Evolutionary conservation across 2,113 vertebrate genomes (phyloP).

Genomic region (Halcyon malimbica): DNA sequence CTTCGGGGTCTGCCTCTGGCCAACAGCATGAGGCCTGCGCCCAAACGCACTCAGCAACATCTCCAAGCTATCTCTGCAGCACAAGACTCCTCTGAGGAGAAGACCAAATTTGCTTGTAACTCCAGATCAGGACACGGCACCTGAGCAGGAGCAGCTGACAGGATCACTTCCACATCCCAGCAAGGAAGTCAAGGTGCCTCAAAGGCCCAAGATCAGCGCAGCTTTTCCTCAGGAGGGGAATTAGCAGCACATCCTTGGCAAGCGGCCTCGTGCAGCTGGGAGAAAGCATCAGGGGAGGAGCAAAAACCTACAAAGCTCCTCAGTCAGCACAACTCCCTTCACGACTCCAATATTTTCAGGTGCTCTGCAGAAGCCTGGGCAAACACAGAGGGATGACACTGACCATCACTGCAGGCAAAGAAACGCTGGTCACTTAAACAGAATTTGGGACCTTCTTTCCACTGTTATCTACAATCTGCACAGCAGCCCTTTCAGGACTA

Average conservation of each 20-base stretch:
- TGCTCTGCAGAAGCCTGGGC: not conserved
- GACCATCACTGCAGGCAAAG: not conserved
- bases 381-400: not conserved
- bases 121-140: not conserved
- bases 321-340: not conserved
- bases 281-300: not conserved
- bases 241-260: too few species aligned
- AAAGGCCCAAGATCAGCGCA: not conserved
- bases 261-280: too few species aligned
- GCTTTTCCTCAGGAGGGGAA: not conserved
- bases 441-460: not conserved
- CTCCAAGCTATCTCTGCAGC: not conserved
- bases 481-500: not conserved
- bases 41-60: not conserved
- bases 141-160: not conserved
- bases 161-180: too few species aligned
- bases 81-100: not conserved
- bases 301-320: not conserved
- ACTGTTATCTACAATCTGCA: not conserved
- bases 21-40: not conserved
- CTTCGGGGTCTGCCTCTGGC: not conserved
- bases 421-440: not conserved
- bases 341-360: fast-evolving
- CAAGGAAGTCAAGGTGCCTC: not conserved
- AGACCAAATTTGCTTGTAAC: not conserved